phyloP scores from a whole-genome alignment of 2,888 invertebrate genomes.

The Nysson spinosus region DNA sequence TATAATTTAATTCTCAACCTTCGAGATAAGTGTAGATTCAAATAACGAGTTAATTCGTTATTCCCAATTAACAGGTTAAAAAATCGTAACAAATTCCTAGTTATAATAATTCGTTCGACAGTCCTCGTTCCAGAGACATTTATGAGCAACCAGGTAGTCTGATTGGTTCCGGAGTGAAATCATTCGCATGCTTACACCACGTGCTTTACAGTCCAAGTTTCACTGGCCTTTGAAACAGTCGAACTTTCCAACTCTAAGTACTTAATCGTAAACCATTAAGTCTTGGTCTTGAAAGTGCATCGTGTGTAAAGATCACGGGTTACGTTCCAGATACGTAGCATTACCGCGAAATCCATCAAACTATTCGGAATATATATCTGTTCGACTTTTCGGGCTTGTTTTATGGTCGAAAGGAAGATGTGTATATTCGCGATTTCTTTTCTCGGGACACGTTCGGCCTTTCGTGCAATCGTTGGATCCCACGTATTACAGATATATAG shows the following conservation, averaged over 20 bases:
- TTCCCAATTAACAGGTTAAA: no score
- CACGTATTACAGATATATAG: constrained; percentile 22
- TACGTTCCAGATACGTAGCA: not conserved
- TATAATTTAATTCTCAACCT: no score
- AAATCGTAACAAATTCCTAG: not conserved
- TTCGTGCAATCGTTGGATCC: constrained; percentile 19
- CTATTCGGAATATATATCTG: not conserved
- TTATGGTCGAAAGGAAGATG: constrained; percentile 11
- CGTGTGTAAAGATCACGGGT: constrained; percentile 8
- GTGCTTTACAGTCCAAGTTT: not conserved
- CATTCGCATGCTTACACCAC: not conserved
- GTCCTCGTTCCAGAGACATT: not conserved
- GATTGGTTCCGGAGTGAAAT: not conserved
- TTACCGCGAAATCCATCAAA: not conserved
- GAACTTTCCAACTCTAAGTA: not conserved
- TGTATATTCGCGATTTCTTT: constrained; percentile 15
- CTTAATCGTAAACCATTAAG: not conserved
- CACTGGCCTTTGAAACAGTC: constrained; percentile 2
- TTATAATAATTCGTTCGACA: not conserved
- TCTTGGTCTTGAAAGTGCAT: not conserved
- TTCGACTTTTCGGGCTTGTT: constrained; percentile 8
- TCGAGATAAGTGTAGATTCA: no score
- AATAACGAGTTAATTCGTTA: no score
- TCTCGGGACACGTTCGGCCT: constrained; percentile 7
- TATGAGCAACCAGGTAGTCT: not conserved